phyloP scores from a whole-genome alignment of 2,797 vertebrate species.

The Podarcis lilfordi region DNA sequence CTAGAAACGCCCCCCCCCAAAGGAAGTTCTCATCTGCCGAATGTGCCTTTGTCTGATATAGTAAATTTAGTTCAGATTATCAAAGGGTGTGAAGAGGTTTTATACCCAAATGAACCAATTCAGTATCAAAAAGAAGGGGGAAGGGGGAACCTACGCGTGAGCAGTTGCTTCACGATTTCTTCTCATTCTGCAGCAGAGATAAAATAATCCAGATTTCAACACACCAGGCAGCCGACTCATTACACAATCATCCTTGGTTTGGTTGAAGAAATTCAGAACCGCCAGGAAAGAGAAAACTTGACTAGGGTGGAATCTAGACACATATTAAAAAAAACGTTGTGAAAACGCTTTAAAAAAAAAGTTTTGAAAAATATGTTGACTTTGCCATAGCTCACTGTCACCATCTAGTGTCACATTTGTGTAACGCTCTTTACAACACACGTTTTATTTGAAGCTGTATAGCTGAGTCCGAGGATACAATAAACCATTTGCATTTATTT shows the following conservation, averaged over 20 bases:
- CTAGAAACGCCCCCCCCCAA: neutral
- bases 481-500: neutral
- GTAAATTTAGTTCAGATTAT: neutral
- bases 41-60: neutral
- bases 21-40: neutral
- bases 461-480: no score
- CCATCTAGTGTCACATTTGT: no score
- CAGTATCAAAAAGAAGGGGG: neutral
- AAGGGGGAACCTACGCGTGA: no score
- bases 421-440: no score
- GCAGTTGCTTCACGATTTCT: neutral
- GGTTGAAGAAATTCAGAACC: neutral
- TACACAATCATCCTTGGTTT: neutral
- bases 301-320: neutral
- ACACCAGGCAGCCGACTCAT: neutral
- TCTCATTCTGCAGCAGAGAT: neutral
- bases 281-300: neutral
- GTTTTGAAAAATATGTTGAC: no score
- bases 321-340: no score
- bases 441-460: no score
- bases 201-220: conserved; percentile 1
- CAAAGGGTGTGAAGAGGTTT: neutral
- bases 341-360: no score
- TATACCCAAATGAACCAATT: neutral
- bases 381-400: no score